These are phyloP conservation scores for Ceyx erithaca DNA, from an alignment of 2,797 vertebrate genomes.

Conservation along the genomic window DNA sequence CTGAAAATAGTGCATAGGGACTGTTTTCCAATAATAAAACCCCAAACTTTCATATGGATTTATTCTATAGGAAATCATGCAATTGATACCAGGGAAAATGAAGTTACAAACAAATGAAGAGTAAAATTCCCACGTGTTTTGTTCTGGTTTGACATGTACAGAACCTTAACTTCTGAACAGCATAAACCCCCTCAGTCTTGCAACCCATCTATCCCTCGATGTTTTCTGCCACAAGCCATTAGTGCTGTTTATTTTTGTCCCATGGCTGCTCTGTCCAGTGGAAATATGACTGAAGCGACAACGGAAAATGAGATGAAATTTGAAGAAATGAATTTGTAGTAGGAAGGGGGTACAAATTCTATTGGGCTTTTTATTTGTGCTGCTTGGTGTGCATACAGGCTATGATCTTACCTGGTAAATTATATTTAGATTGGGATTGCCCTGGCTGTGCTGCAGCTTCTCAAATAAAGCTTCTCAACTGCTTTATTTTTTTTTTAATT, in stretches of 20 bases:
- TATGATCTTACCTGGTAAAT: background rate
- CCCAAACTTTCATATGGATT: rapidly evolving
- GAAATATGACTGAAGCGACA: background rate
- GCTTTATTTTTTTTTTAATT: background rate
- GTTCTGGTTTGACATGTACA: background rate
- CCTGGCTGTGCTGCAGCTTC: background rate
- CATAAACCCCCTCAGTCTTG: background rate
- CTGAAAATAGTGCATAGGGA: background rate
- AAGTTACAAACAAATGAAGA: background rate
- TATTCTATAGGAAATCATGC: background rate
- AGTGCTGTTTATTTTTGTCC: background rate
- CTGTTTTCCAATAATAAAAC: background rate
- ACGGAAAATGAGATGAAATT: rapidly evolving
- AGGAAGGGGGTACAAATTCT: background rate
- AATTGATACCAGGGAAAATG: background rate
- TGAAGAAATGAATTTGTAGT: background rate
- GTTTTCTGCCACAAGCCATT: background rate
- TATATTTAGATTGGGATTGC: background rate
- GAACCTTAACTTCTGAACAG: background rate
- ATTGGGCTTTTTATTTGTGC: background rate
- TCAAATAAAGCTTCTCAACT: background rate
- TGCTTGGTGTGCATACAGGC: rapidly evolving
- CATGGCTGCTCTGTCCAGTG: rapidly evolving
- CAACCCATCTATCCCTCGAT: background rate
- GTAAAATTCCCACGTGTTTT: background rate